These are phyloP conservation scores for Lycodopsis pacificus DNA, from an alignment of 2,797 vertebrate species.

Conservation along the genomic window DNA sequence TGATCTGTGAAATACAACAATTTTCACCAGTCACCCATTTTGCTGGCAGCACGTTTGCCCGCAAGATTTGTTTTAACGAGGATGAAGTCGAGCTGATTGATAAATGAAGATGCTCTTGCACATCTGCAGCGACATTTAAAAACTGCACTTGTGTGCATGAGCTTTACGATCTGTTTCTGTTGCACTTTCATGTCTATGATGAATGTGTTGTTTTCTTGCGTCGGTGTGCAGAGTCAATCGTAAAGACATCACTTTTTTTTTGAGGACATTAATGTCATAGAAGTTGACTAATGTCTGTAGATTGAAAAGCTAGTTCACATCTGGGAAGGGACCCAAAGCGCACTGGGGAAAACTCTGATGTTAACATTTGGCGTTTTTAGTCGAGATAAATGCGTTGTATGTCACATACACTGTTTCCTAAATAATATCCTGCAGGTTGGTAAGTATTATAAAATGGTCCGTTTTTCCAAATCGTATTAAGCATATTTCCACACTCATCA, in stretches of 20 bases:
- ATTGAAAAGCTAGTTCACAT: constrained; percentile 28
- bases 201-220: not conserved
- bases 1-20: constrained; percentile 40
- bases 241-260: constrained; percentile 13
- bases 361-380: constrained; percentile 32
- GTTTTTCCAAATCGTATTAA: constrained; percentile 16
- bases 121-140: not conserved
- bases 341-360: constrained; percentile 22
- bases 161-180: not conserved
- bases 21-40: constrained; percentile 21
- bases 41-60: constrained; percentile 16
- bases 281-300: constrained; percentile 29
- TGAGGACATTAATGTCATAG: constrained; percentile 3
- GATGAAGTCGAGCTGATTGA: constrained; percentile 9
- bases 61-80: constrained; percentile 24
- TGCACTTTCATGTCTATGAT: not conserved
- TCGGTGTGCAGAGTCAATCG: constrained; percentile 15
- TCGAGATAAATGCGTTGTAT: constrained; percentile 28
- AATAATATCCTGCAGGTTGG: constrained; percentile 23
- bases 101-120: constrained; percentile 10
- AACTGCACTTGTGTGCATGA: not conserved
- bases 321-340: constrained; percentile 13
- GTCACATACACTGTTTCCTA: not conserved
- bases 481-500: not conserved
- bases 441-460: not conserved